Conservation (phyloP, 2,888 invertebrate genomes). For the Psococerastis gibbosa region DNA sequence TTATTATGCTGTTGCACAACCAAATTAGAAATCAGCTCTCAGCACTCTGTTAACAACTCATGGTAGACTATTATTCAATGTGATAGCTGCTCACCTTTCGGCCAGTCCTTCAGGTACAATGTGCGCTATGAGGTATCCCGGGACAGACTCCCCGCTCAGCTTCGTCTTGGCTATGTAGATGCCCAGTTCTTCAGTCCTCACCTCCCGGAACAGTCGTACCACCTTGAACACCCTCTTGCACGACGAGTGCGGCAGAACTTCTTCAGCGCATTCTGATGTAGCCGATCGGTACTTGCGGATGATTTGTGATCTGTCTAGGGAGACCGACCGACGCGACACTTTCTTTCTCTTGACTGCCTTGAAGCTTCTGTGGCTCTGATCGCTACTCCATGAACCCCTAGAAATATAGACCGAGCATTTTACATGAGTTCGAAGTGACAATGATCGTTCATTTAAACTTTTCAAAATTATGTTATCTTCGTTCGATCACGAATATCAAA, state of each 20-base stretch:
- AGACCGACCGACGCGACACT: constrained; percentile 1
- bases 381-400: neutral
- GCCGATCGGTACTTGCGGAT: constrained; percentile 23
- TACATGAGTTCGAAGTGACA: too few relatives aligned
- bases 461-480: too few relatives aligned
- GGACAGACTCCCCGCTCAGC: constrained; percentile 37
- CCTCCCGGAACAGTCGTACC: constrained; percentile 36
- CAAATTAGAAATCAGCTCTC: too few relatives aligned
- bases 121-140: constrained; percentile 49
- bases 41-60: neutral
- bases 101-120: constrained; percentile 50
- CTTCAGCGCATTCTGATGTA: constrained; percentile 25
- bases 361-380: neutral
- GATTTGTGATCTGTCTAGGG: constrained; percentile 11
- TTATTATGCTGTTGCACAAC: too few relatives aligned
- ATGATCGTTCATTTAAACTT: too few relatives aligned
- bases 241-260: constrained; percentile 26
- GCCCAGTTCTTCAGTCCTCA: constrained; percentile 42
- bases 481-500: too few relatives aligned
- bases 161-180: constrained; percentile 51
- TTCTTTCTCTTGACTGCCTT: constrained; percentile 2
- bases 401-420: too few relatives aligned
- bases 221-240: constrained; percentile 22
- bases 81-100: constrained; percentile 37
- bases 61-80: neutral